These are phyloP conservation scores for Pseudorhombus dupliciocellatus DNA, from an alignment of 2,113 vertebrate species.

Conservation along the genomic window DNA sequence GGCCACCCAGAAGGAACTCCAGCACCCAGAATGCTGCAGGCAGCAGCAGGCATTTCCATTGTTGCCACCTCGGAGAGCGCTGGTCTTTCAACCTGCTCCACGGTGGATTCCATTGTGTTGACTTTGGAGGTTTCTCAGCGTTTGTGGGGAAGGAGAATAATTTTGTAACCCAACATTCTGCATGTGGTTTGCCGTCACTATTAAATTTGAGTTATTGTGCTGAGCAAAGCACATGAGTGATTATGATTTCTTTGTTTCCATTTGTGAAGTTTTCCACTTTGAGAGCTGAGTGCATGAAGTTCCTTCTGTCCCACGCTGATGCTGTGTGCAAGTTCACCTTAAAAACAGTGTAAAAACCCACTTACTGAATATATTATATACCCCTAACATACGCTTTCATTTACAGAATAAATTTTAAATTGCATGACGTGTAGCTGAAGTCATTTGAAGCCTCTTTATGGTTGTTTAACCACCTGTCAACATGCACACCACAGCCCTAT, in stretches of 20 bases:
- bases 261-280: constrained; percentile 15
- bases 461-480: constrained; percentile 29
- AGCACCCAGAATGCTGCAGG: constrained; percentile 31
- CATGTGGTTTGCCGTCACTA: constrained; percentile 33
- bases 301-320: background rate
- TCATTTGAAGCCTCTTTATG: background rate
- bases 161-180: constrained; percentile 24
- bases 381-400: background rate
- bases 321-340: background rate
- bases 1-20: constrained; percentile 71
- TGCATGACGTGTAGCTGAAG: background rate
- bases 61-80: constrained; percentile 17
- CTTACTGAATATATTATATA: no score
- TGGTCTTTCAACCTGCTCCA: background rate
- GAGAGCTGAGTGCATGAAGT: background rate
- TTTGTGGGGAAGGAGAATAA: constrained; percentile 19
- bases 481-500: constrained; percentile 19
- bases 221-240: constrained; percentile 19
- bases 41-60: constrained; percentile 40
- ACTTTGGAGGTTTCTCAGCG: constrained; percentile 27
- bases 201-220: constrained; percentile 22
- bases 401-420: background rate
- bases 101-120: constrained; percentile 33
- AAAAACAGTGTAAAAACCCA: background rate
- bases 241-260: constrained; percentile 26